Evolutionary conservation across 2,113 vertebrate genomes (phyloP), one percentile per base, ranked within the genome.

Genomic region (Corythornis cristatus): DNA sequence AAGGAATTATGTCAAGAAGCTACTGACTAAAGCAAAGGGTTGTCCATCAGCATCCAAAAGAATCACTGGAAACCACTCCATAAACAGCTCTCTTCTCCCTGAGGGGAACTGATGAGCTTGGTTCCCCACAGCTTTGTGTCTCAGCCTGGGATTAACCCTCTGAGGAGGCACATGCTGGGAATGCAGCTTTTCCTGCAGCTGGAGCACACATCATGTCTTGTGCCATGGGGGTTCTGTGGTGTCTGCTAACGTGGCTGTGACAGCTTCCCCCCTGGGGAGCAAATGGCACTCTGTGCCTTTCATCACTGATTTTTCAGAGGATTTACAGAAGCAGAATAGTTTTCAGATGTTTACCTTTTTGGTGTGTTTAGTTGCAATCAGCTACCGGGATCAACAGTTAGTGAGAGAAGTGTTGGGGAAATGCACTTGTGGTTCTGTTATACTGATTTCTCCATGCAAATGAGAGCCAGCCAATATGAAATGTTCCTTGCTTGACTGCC

Each of bases 201-300:
- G 53, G 53, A 89, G n/a, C 21, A 35, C 13, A 8, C 26, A 11
- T 12, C 18, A 15, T 31, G 12, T 57, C 56, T 40, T 62, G 54
- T 48, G 22, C 16, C 0, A 0, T 23, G 15, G 28, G 25, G 40
- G 16, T 48, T 72, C 65, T 48, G 51, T 40, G 16, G 18, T 43
- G 26, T 77, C 53, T 56, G 12, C 58, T 82, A 37, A 66, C 0
- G 1, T 31, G 48, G 42, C 40, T 67, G 46, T 0, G 4, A 46
- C 56, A 70, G 12, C 50, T 25, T 85, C 88, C 29, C 16, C 25
- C 84, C n/a, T 23, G 25, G 7, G 25, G 12, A 60, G 25, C 2
- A 8, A 78, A 62, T 23, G 25, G 7, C 28, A 31, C 18, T 0
- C 0, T 3, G 0, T 2, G 7, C 12, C 18, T 74, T 73, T 68